Conservation (phyloP, 2,113 vertebrate genomes). For the Seriola rivoliana region DNA sequence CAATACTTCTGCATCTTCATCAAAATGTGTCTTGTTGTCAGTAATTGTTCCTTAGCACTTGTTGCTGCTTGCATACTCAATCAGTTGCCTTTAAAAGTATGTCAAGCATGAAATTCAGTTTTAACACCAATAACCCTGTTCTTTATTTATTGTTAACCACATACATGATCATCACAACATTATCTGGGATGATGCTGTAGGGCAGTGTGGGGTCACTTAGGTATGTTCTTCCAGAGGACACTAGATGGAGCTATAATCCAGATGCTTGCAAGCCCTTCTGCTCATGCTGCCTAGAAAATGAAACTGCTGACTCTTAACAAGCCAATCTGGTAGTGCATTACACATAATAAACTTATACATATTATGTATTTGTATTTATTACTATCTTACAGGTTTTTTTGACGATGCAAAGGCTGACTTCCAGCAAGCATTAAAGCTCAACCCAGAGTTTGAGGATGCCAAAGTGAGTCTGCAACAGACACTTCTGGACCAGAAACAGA, state of each 20-base stretch:
- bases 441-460: conserved; percentile 93
- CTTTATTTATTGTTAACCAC: background rate
- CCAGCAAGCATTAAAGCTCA: conserved; percentile 89
- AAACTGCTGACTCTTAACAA: conserved; percentile 14
- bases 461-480: conserved; percentile 91
- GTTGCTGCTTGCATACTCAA: background rate
- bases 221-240: conserved; percentile 20
- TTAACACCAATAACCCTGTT: background rate
- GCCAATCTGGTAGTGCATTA: background rate
- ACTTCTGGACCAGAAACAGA: conserved; percentile 90
- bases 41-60: background rate
- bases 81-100: background rate
- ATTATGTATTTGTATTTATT: conserved; percentile 13
- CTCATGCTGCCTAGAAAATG: background rate
- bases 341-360: background rate
- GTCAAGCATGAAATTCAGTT: background rate
- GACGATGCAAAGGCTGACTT: conserved; percentile 93
- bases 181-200: background rate
- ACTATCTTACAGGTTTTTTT: conserved; percentile 87
- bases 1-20: too few relatives aligned
- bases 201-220: background rate
- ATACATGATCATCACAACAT: too few relatives aligned
- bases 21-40: background rate
- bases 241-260: conserved; percentile 61
- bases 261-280: background rate